Evolutionary conservation across 2,888 invertebrate genomes (phyloP), one percentile per base, ranked within the genome.

Genomic region (Eumerus sabulonum): DNA sequence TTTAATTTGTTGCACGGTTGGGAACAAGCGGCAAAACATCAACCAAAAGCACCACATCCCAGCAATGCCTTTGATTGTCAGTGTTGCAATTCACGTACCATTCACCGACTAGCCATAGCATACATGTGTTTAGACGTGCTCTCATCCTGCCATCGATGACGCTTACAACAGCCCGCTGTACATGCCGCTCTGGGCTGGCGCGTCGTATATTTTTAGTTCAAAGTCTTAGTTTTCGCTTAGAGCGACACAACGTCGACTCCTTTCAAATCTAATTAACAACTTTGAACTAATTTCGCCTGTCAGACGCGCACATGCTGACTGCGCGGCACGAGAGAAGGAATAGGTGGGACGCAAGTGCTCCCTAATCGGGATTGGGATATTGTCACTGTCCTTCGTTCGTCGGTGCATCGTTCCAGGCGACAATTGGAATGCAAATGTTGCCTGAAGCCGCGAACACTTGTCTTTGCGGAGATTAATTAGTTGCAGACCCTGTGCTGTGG

Each of bases 201-300:
- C 11, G 40, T 27, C 27, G 27, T 7, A 19, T 79, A 79, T 74
- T 74, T 79, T 70, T 79, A 79, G 79, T 70, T 79, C 67, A 73
- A 74, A 74, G 67, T 74, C 74, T 79, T 74, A 79, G 79, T 70
- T 74, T 57, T 60, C n/a, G n/a, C 40, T 40, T n/a, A n/a, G 11
- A 40, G 73, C 77, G 68, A 73, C 73, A 79, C 73, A 73, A 64
- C 73, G 74, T 60, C 63, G 74, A 70, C 79, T 79, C 74, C 79
- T 79, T 74, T 88, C 88, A 87, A 85, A 86, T 85, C 84, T 87
- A 88, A 88, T 87, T 88, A 88, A 86, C 87, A 85, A 85, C 87
- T 85, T 84, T 86, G 86, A 86, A 86, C 87, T 86, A 88, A 87
- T 88, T 88, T 87, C 84, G 84, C 85, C 64, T 74, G 79, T 77